These are phyloP conservation scores for Zophobas atratus DNA, from an alignment of 1,140 invertebrate genomes.

Conservation along the genomic window DNA sequence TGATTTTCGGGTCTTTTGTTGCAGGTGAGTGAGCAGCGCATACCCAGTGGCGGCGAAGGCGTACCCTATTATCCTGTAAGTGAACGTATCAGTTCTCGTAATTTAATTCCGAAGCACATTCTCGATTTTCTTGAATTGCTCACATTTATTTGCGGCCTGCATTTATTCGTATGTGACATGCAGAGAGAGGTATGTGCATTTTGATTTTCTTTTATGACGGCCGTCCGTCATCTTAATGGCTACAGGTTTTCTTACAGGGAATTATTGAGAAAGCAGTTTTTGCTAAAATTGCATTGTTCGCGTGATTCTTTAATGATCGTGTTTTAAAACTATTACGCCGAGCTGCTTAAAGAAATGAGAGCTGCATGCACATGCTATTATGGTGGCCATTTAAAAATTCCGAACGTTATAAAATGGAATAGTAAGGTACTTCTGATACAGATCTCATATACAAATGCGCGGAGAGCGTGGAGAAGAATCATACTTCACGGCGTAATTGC, in stretches of 20 bases:
- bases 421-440: too few relatives aligned
- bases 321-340: slow-evolving; percentile 43
- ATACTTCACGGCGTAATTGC: too few relatives aligned
- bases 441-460: too few relatives aligned
- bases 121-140: slow-evolving; percentile 54
- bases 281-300: slow-evolving; percentile 54
- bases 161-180: slow-evolving; percentile 54
- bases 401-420: slow-evolving; percentile 7
- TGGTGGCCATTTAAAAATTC: slow-evolving; percentile 28
- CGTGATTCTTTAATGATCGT: slow-evolving; percentile 56
- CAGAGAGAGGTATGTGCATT: slow-evolving; percentile 60
- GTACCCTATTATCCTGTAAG: slow-evolving; percentile 16
- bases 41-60: not conserved
- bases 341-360: slow-evolving; percentile 34
- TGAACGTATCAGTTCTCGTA: slow-evolving; percentile 32
- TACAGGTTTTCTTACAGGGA: slow-evolving; percentile 57
- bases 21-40: slow-evolving; percentile 43
- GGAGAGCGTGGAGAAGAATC: too few relatives aligned
- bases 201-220: slow-evolving; percentile 58
- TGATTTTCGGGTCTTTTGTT: slow-evolving; percentile 44
- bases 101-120: slow-evolving; percentile 54
- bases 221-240: slow-evolving; percentile 60
- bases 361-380: slow-evolving; percentile 38
- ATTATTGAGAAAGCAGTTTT: slow-evolving; percentile 56
- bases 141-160: slow-evolving; percentile 40